A percentile compares a stretch with the other conserved stretches of the same genome.
phyloP scores from a whole-genome alignment of 2,113 vertebrate genomes.

The Tinamus guttatus region DNA sequence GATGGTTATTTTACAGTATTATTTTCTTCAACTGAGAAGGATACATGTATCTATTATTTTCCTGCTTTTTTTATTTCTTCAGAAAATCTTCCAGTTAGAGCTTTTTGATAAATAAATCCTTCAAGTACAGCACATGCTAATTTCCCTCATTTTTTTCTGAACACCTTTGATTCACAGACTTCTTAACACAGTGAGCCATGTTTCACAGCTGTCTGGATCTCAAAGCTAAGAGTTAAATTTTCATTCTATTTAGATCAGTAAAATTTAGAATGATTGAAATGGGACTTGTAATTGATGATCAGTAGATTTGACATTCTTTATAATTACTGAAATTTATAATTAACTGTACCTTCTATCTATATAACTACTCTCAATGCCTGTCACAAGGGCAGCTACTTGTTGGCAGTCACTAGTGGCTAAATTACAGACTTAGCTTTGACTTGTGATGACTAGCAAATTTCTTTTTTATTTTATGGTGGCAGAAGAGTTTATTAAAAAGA shows the following conservation, averaged over 20 bases:
- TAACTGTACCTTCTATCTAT: not conserved
- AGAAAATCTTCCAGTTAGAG: not conserved
- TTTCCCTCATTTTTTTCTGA: not conserved
- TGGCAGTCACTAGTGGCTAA: not conserved
- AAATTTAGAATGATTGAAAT: not conserved
- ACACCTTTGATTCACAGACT: not conserved
- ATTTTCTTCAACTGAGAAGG: not conserved
- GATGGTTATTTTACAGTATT: not conserved
- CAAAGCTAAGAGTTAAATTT: constrained; percentile 8
- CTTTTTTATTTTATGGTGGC: not conserved
- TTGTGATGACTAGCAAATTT: not conserved
- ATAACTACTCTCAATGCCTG: not conserved
- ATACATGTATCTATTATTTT: not conserved
- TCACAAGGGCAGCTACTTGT: not conserved
- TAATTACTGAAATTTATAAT: not conserved
- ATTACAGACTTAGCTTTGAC: not conserved
- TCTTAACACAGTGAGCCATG: not conserved
- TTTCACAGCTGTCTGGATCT: constrained; percentile 3
- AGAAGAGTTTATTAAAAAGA: not conserved
- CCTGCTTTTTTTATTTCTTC: not conserved
- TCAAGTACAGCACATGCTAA: not conserved
- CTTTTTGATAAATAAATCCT: not conserved
- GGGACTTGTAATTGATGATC: not conserved
- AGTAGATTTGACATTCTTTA: not conserved
- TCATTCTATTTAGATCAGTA: constrained; percentile 13